A percentile compares a stretch with the other conserved stretches of the same genome.
Evolutionary conservation across 2,797 vertebrate species (phyloP).

Genomic region (Onychomys arenicola): DNA sequence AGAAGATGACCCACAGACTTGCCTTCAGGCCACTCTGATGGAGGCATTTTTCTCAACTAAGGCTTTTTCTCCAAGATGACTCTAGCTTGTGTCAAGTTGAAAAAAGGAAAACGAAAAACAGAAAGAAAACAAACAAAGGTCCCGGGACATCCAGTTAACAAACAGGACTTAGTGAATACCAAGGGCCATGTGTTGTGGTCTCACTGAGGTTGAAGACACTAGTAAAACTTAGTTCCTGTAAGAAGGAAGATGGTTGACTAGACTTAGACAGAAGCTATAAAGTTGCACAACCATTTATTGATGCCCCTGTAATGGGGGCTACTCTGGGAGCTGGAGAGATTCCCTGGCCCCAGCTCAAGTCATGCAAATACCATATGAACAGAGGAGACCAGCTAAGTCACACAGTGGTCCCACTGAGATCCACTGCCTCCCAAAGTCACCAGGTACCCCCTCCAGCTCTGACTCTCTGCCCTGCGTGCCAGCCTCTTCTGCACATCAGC

Average conservation of each 20-base stretch:
- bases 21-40: background rate
- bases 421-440: background rate
- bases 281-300: background rate
- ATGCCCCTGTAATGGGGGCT: background rate
- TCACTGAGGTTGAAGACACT: background rate
- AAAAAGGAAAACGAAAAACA: background rate
- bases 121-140: background rate
- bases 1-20: background rate
- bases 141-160: background rate
- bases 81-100: background rate
- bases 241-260: background rate
- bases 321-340: background rate
- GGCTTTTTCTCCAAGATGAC: background rate
- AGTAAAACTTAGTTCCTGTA: background rate
- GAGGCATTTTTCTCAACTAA: background rate
- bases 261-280: background rate
- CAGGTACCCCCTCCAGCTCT: background rate
- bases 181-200: background rate
- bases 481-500: constrained; percentile 3
- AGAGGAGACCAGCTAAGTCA: background rate
- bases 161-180: background rate
- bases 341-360: background rate
- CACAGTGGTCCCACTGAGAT: background rate
- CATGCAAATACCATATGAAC: background rate
- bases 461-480: background rate